phyloP scores from a whole-genome alignment of 2,888 invertebrate species.

The Stegophylla sp. region DNA sequence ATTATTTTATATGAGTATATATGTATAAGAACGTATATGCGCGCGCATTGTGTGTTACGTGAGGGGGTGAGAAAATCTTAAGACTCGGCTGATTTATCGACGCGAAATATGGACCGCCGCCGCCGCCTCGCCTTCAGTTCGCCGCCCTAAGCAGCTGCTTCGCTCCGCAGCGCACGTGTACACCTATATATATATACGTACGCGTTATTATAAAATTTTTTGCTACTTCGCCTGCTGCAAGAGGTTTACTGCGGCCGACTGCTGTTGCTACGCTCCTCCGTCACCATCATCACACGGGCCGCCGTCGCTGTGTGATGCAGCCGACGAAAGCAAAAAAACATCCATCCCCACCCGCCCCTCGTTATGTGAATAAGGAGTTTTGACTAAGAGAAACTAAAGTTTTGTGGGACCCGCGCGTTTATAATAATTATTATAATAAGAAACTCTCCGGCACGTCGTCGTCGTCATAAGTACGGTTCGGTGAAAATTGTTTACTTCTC shows the following conservation, averaged over 20 bases:
- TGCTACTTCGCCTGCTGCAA: background rate
- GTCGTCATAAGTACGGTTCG: background rate
- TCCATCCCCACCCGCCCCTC: background rate
- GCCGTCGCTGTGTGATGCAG: too few species aligned
- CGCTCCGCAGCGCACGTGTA: too few species aligned
- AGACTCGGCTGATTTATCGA: slow-evolving; percentile 46
- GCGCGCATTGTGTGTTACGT: too few species aligned
- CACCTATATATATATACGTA: too few species aligned
- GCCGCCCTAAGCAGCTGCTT: too few species aligned
- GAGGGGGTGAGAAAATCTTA: slow-evolving; percentile 37
- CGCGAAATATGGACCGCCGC: background rate
- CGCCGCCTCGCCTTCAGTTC: background rate
- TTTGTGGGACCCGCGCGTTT: background rate
- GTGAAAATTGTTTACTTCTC: background rate
- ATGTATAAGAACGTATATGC: background rate
- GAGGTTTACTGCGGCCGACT: too few species aligned
- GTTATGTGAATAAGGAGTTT: slow-evolving; percentile 8
- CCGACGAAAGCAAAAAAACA: slow-evolving; percentile 11
- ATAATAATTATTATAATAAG: too few species aligned
- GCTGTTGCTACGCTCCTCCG: too few species aligned
- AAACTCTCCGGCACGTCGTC: background rate
- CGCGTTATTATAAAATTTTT: background rate
- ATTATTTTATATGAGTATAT: too few species aligned
- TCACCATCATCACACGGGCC: too few species aligned
- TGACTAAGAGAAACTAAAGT: slow-evolving; percentile 30